Percentiles rank a stretch among this genome's conserved stretches.
phyloP scores from a whole-genome alignment of 2,888 invertebrate genomes.

The Tetramorium bicarinatum region DNA sequence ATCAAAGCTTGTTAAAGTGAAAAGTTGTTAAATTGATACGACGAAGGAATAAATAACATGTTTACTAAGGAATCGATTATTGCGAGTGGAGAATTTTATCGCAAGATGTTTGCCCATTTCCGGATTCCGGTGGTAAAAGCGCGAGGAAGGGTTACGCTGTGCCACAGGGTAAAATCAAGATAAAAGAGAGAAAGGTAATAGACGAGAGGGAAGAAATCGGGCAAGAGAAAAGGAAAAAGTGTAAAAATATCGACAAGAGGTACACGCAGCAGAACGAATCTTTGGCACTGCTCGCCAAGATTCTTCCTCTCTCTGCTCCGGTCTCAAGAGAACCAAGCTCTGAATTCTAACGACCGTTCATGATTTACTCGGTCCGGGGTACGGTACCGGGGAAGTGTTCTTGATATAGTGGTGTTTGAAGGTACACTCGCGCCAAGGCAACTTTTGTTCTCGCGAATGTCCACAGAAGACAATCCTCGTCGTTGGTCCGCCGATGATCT shows the following conservation, averaged over 20 bases:
- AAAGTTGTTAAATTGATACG: slow-evolving; percentile 14
- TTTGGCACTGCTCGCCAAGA: slow-evolving; percentile 69
- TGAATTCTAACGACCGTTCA: slow-evolving; percentile 76
- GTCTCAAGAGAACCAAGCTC: slow-evolving; percentile 71
- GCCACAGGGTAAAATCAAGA: neutral
- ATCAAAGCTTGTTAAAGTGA: neutral
- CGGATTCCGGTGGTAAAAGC: neutral
- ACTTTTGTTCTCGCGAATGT: slow-evolving; percentile 27
- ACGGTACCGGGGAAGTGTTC: slow-evolving; percentile 32
- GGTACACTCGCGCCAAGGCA: slow-evolving; percentile 7
- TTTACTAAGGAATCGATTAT: slow-evolving; percentile 34
- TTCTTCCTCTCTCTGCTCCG: slow-evolving; percentile 44
- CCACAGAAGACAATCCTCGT: neutral
- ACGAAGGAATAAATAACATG: slow-evolving; percentile 50
- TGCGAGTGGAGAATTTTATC: slow-evolving; percentile 9
- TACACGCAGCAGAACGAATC: slow-evolving; percentile 58
- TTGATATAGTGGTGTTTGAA: slow-evolving; percentile 33
- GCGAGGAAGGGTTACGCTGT: neutral
- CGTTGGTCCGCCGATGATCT: neutral
- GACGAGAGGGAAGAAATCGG: slow-evolving; percentile 55
- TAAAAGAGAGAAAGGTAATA: slow-evolving; percentile 39
- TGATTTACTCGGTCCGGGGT: slow-evolving; percentile 69
- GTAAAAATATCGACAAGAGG: slow-evolving; percentile 56
- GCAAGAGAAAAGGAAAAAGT: slow-evolving; percentile 58
- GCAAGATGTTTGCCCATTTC: slow-evolving; percentile 1